phyloP scores from a whole-genome alignment of 1,140 invertebrate species.

The Drosophila littoralis region DNA sequence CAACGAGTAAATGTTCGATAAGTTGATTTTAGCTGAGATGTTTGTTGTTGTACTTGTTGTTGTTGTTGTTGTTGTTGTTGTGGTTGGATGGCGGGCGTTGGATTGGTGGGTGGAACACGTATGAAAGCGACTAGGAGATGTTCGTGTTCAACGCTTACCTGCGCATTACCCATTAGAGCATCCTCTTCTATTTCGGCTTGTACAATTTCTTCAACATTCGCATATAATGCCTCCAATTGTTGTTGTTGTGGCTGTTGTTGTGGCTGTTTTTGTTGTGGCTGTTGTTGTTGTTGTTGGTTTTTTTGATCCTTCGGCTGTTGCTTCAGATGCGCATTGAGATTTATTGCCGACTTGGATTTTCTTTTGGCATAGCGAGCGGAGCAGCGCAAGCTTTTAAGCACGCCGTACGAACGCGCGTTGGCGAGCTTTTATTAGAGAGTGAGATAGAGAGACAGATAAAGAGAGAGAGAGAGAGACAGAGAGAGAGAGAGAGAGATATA shows the following conservation, averaged over 20 bases:
- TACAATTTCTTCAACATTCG: conserved; percentile 56
- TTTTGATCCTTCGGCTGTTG: conserved; percentile 60
- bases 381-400: conserved; percentile 67
- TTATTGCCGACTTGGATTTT: conserved; percentile 71
- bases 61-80: conserved; percentile 22
- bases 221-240: conserved; percentile 50
- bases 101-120: conserved; percentile 37
- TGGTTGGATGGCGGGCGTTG: conserved; percentile 9
- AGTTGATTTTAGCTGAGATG: conserved; percentile 1
- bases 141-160: conserved; percentile 59
- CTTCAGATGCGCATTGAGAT: conserved; percentile 68
- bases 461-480: conserved; percentile 13
- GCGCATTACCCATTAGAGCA: conserved; percentile 73
- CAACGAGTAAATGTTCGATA: conserved; percentile 13
- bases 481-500: background rate
- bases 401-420: conserved; percentile 70
- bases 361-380: conserved; percentile 67
- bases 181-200: conserved; percentile 47
- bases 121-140: conserved; percentile 40
- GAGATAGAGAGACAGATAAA: conserved; percentile 21
- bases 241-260: conserved; percentile 11
- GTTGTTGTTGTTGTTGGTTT: conserved; percentile 32
- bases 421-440: conserved; percentile 59
- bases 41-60: conserved; percentile 19
- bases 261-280: conserved; percentile 18